A percentile compares a stretch with the other conserved stretches of the same genome.
Conservation (phyloP, 2,888 invertebrate species). For the Drosophila dives region DNA sequence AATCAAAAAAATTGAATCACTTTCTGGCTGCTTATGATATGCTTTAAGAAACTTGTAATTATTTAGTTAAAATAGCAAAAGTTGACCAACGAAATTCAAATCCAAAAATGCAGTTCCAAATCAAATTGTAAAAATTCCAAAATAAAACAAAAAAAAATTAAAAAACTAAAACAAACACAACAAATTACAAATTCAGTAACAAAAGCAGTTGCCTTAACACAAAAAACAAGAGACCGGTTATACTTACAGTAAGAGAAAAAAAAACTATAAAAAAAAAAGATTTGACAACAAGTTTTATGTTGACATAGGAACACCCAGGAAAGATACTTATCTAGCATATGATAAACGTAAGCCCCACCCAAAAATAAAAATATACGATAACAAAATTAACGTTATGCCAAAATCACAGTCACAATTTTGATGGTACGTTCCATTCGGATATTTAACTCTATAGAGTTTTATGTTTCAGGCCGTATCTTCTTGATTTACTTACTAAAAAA, state of each 20-base stretch:
- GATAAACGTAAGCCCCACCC: slow-evolving; percentile 80
- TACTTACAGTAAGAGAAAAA: slow-evolving; percentile 67
- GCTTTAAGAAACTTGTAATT: slow-evolving; percentile 45
- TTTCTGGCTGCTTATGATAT: slow-evolving; percentile 68
- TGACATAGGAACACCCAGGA: slow-evolving; percentile 57
- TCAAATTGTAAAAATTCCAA: slow-evolving; percentile 55
- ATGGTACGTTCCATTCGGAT: slow-evolving; percentile 29
- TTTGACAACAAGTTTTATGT: slow-evolving; percentile 71
- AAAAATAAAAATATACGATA: slow-evolving; percentile 52
- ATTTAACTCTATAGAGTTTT: slow-evolving; percentile 42
- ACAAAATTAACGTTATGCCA: slow-evolving; percentile 29
- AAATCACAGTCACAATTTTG: slow-evolving; percentile 25
- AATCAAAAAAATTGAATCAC: slow-evolving; percentile 52
- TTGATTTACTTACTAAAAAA: slow-evolving; percentile 43
- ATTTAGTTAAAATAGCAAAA: slow-evolving; percentile 50
- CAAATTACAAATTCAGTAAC: slow-evolving; percentile 72
- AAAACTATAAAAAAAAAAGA: slow-evolving; percentile 46
- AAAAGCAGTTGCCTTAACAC: slow-evolving; percentile 84
- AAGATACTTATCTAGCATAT: slow-evolving; percentile 58
- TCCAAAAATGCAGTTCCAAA: slow-evolving; percentile 56
- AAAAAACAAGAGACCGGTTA: slow-evolving; percentile 74
- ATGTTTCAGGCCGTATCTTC: slow-evolving; percentile 35
- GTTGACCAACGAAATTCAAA: slow-evolving; percentile 52
- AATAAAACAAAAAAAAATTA: slow-evolving; percentile 41
- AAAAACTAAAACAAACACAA: slow-evolving; percentile 54